Evolutionary conservation across 1,140 invertebrate species (phyloP).

Genomic region (Trissolcus basalis): DNA sequence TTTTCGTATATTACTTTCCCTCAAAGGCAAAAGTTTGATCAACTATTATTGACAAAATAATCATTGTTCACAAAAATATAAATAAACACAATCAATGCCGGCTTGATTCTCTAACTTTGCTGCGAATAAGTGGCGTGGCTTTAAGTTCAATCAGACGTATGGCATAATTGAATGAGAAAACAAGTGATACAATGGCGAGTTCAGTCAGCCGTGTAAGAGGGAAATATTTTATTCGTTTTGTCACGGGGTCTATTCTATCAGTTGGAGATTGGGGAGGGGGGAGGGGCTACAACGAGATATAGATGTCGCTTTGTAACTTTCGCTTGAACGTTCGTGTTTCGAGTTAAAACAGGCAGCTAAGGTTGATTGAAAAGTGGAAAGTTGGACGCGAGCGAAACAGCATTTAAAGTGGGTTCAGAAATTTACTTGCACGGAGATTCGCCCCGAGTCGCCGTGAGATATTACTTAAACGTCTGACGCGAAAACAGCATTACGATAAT

Average conservation of each 20-base stretch:
- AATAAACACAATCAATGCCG: too few relatives aligned
- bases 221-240: too few relatives aligned
- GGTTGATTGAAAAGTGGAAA: constrained; percentile 46
- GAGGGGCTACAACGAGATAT: constrained; percentile 1
- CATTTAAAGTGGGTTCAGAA: constrained; percentile 16
- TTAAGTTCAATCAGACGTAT: too few relatives aligned
- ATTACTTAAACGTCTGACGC: constrained; percentile 44
- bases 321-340: constrained; percentile 15
- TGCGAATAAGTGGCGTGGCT: too few relatives aligned
- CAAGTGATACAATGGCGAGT: too few relatives aligned
- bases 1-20: neutral
- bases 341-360: constrained; percentile 21
- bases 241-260: too few relatives aligned
- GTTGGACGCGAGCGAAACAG: constrained; percentile 21
- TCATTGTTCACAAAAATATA: too few relatives aligned
- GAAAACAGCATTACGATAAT: constrained; percentile 56
- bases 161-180: too few relatives aligned
- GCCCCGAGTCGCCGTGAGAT: constrained; percentile 26
- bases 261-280: neutral
- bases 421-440: constrained; percentile 26
- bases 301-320: constrained; percentile 29
- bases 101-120: too few relatives aligned
- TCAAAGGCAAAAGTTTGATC: too few relatives aligned
- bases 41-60: too few relatives aligned
- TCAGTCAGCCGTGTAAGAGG: too few relatives aligned